Evolutionary conservation across 2,797 vertebrate species (phyloP), one percentile per base, ranked within the genome.

Genomic region (Xyrichtys novacula): DNA sequence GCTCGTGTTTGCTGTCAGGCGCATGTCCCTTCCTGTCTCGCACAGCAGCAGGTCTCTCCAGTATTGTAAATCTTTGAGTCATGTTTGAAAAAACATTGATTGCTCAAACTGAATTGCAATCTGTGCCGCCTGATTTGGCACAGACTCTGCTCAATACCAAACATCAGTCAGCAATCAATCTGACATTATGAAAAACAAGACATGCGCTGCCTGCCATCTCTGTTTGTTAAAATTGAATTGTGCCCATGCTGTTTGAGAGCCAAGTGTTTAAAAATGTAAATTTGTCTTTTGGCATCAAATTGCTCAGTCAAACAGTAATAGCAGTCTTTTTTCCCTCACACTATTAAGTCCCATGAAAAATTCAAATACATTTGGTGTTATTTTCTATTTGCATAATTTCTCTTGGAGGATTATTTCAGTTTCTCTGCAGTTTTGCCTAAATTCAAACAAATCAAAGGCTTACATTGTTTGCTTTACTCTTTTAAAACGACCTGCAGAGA

Each of bases 131-230:
- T 81, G 81, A 84, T 79, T 83, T 71, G 68, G 71, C 70, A 28
- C 65, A 61, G 71, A 60, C 65, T 56, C 54, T 0, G 49, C 62
- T 88, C 59, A 73, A 54, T 76, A 71, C 58, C 11, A 3, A 78
- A 66, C 64, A 82, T 85, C 83, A 85, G 70, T 79, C 69, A 66
- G 64, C 62, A 74, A 85, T 88, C 83, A 88, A 23, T 80, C 62
- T 67, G 48, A 64, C 52, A 82, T 75, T 75, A 80, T 63, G 44
- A 26, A 40, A 81, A 82, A 73, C 43, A 60, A 73, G 54, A 64
- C 61, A 39, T 44, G 64, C 36, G 14, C 50, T 22, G 50, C 61
- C 59, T 32, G 22, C 76, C 52, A 64, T 83, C 65, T 65, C 66
- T 12, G 15, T 75, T 81, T 78, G 68, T 65, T 67, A 42, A 74